phyloP scores from a whole-genome alignment of 1,140 invertebrate species.

The Diorhabda sublineata region DNA sequence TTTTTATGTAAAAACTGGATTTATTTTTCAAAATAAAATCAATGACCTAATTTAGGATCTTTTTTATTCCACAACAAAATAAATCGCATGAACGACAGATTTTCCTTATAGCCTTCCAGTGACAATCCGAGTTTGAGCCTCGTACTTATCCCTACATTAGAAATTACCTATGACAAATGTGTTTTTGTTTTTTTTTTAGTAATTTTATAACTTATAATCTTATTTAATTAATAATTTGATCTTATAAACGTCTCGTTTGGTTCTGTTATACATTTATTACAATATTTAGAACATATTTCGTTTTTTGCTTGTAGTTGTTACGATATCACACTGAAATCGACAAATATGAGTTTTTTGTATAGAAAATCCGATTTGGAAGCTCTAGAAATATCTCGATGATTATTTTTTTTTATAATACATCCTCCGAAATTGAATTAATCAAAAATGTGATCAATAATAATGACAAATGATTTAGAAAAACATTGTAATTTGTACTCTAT shows the following conservation, averaged over 20 bases:
- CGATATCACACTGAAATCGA: slow-evolving; percentile 36
- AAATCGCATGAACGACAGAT: no score
- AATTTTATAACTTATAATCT: slow-evolving; percentile 5
- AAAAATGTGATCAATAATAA: no score
- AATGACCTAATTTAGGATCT: no score
- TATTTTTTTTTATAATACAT: no score
- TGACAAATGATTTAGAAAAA: no score
- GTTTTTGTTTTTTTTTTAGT: neutral
- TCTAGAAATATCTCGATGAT: no score
- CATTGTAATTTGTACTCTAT: no score
- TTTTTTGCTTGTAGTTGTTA: slow-evolving; percentile 30
- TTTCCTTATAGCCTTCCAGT: neutral
- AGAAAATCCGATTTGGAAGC: neutral
- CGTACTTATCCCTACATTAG: slow-evolving; percentile 24
- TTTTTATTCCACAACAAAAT: no score
- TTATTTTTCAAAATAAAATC: no score
- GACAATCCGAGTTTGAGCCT: slow-evolving; percentile 25
- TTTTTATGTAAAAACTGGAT: no score
- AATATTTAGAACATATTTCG: slow-evolving; percentile 46
- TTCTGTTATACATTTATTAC: slow-evolving; percentile 37
- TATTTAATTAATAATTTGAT: slow-evolving; percentile 21
- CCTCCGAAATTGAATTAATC: no score
- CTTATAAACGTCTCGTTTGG: slow-evolving; percentile 35
- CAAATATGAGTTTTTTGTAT: slow-evolving; percentile 11
- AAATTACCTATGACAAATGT: slow-evolving; percentile 15